Evolutionary conservation across 2,888 invertebrate genomes (phyloP), one percentile per base, ranked within the genome.

Genomic region (Aproaerema taeniolella): DNA sequence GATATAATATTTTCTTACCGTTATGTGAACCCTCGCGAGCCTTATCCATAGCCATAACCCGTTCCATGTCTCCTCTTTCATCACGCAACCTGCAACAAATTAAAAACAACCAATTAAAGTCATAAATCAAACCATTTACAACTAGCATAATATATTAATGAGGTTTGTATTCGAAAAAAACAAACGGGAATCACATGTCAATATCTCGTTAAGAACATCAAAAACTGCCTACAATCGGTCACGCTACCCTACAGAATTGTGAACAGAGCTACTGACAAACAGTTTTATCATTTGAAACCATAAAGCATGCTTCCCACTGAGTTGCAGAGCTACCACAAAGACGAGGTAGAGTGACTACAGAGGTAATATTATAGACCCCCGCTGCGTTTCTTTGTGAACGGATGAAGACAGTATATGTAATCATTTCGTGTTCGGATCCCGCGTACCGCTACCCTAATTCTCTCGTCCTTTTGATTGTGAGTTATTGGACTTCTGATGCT

Each of bases 21-120:
- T 95, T 95, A 88, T 94, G 93, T 66, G 95, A 95, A 78, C 94
- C 95, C 67, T 95, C 95, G 73, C 95, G 90, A 50, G 93, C 93
- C 88, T 95, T 95, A 73, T 92, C 95, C 82, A 92, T 89, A 43
- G 92, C 92, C 75, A 93, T 88, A 54, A 92, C 92, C 75, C 94
- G 90, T 70, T 95, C 95, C 57, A 92, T 91, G 69, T 95, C 95
- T 45, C 93, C 93, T 76, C 95, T 88, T 82, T 95, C 95, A 75
- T 95, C 95, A 65, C 95, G 91, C 87, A 95, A 90, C 91, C 95
- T 95, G 90, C 42, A 91, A 91, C 87, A 88, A 87, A n/a, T n/a
- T n/a, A 32, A 35, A 9, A 34, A 24, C 10, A 10, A 35, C 35
- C 35, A 39, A 39, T 39, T 39, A 12, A 38, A 32, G 26, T 34